Conservation (phyloP, 2,888 invertebrate species). For the Kryphioiulus occultus region DNA sequence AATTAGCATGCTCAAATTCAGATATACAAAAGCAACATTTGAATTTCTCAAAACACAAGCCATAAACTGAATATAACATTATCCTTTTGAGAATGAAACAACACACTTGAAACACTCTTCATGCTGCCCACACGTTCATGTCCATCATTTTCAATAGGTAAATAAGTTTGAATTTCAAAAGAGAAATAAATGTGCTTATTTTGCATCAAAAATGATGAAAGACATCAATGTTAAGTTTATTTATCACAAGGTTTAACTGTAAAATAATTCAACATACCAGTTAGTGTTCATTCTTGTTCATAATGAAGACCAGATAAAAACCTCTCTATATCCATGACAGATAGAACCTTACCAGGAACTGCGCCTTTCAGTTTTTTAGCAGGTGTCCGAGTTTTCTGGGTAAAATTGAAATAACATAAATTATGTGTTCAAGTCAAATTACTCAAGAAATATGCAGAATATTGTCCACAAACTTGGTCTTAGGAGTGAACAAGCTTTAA, state of each 20-base stretch:
- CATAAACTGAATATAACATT: neutral
- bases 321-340: constrained; percentile 41
- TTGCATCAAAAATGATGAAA: neutral
- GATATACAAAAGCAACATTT: neutral
- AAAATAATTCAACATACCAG: constrained; percentile 39
- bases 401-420: neutral
- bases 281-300: constrained; percentile 31
- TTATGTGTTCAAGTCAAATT: neutral
- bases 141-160: neutral
- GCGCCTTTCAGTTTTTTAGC: constrained; percentile 2
- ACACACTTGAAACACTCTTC: neutral
- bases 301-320: constrained; percentile 43
- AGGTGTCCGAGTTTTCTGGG: neutral
- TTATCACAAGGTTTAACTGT: neutral
- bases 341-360: constrained; percentile 32
- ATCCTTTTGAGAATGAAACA: neutral
- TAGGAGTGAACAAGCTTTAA: neutral
- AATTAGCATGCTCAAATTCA: neutral
- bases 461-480: no score
- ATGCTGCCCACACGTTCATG: neutral
- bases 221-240: constrained; percentile 26
- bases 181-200: neutral
- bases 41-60: neutral
- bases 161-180: constrained; percentile 22
- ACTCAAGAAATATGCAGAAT: no score